Evolutionary conservation across 2,797 vertebrate species (phyloP), one percentile per base, ranked within the genome.

Genomic region (Neopelma chrysocephalum): DNA sequence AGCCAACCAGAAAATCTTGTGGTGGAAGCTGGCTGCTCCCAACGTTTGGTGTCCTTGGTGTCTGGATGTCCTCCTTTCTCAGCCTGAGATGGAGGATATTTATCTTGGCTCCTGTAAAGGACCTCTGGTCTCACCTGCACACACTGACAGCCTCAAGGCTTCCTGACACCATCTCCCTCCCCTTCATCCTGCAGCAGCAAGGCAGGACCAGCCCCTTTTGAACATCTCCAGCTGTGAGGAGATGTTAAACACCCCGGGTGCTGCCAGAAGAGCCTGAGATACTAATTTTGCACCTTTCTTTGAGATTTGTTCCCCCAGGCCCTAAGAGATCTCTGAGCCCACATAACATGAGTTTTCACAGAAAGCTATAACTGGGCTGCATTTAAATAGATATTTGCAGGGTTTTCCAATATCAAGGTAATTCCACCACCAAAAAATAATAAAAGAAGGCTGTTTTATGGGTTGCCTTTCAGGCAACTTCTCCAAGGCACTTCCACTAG

Each of bases 11-110:
- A 38, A 78, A 78, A 76, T 40, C 40, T 40, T 40, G 40, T 40
- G 36, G 36, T 38, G 40, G 40, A 40, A 40, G 40, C 40, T 40
- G 40, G 40, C 40, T 40, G 13, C 40, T 40, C 40, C 40, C 40
- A 0, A 0, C 8, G 11, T 8, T 40, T 0, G 0, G 9, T 40
- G 66, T 32, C 47, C 50, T 57, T 32, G 18, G 43, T 72, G 48
- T 65, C 54, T 86, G 68, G 15, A 14, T 19, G 29, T 38, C 4
- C 27, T 94, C 47, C 7, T 73, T 69, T 27, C 38, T 47, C 36
- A 21, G 25, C 12, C 27, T 1, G 21, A 65, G 73, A 10, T 10
- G 12, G 23, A 61, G 17, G 42, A 40, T 9, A 32, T 11, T 56
- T 9, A 4, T 20, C 8, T 15, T 87, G 34, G 7, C 50, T 53